These are phyloP conservation scores for Actenoides hombroni DNA, from an alignment of 2,113 vertebrate species.

Conservation along the genomic window DNA sequence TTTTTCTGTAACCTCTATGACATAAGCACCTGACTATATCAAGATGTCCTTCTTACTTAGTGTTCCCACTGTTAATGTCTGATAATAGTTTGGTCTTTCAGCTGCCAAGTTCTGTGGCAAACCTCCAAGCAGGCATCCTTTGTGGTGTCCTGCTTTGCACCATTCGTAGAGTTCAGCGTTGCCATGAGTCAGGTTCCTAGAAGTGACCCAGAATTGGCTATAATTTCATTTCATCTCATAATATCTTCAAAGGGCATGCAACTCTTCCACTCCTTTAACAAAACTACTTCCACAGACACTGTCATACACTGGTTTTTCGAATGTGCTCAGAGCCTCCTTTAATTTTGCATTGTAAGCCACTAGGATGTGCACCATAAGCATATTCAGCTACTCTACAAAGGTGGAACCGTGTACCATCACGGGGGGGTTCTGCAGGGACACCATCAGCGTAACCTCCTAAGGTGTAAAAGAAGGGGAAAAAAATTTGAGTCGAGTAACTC, in stretches of 20 bases:
- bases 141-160: background rate
- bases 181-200: background rate
- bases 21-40: background rate
- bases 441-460: background rate
- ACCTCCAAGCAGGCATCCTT: background rate
- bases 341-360: background rate
- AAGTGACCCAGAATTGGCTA: background rate
- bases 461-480: background rate
- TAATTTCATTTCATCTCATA: background rate
- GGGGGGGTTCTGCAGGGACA: background rate
- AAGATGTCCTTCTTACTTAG: background rate
- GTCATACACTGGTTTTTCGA: background rate
- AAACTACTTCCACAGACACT: background rate
- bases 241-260: background rate
- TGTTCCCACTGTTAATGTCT: background rate
- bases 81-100: background rate
- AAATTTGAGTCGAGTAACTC: background rate
- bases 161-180: background rate
- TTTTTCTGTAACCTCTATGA: background rate
- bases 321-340: background rate
- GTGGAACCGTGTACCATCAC: background rate
- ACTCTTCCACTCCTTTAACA: slow-evolving; percentile 24
- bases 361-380: background rate
- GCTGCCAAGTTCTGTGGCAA: background rate
- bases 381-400: background rate